Evolutionary conservation across 2,113 vertebrate genomes (phyloP), one percentile per base, ranked within the genome.

Genomic region (Trematomus loennbergii): DNA sequence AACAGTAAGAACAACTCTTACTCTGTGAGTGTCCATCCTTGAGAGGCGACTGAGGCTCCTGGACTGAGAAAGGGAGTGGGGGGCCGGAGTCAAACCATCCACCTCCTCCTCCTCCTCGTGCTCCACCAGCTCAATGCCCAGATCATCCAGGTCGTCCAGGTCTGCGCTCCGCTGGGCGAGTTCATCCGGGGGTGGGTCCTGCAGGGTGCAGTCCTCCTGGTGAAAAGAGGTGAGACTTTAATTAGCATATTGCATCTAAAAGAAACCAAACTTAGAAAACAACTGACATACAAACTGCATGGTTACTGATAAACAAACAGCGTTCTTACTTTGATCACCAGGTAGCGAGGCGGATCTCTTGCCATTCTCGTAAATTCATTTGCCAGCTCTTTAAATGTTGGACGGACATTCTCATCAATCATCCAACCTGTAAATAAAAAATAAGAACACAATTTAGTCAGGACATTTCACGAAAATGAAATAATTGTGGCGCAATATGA

Each of bases 281-380:
- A 12, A 48, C 18, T 40, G n/a, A 46, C 53, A 13, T 16, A 22
- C 15, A 20, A 10, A 54, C 6, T 40, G 16, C 8, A 11, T 25
- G 40, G 5, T 11, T 46, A 15, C 9, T 52, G 18, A 75, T 20
- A 25, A 33, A 57, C 12, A 59, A 54, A 61, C 4, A 20, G 20
- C 9, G 9, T 33, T 49, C 95, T 94, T 88, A 99, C 97, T 92
- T 96, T 97, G 85, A 98, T 96, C 64, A 99, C 97, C 62, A 99
- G 93, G 81, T 97, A 98, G 48, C 97, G 95, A 9, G 95, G 96
- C 2, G 97, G 97, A 89, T 98, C 97, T 33, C 97, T 95, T 55
- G 97, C 97, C 97, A 99, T 99, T 69, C 96, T 95, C 12, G 97
- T 98, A 77, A 99, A 99, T 88, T 98, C 97, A 85, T 94, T 97